A percentile compares a stretch with the other conserved stretches of the same genome.
These are phyloP conservation scores for Diarsia dahlii DNA, from an alignment of 2,888 invertebrate species.

Conservation along the genomic window DNA sequence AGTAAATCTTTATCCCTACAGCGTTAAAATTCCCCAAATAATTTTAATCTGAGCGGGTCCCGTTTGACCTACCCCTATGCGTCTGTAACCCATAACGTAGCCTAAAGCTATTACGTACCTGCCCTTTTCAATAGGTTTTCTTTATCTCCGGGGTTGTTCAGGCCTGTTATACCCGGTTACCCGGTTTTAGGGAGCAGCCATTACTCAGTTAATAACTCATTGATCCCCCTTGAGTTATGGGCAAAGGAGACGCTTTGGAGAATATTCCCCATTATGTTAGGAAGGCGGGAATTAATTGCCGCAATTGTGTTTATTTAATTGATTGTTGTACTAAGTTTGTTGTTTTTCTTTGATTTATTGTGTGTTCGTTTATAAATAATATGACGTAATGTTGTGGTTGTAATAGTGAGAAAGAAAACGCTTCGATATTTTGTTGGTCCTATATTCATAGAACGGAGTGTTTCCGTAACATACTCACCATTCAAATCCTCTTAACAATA, in stretches of 20 bases:
- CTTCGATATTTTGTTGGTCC: background rate
- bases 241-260: constrained; percentile 64
- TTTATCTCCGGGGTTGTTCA: constrained; percentile 65
- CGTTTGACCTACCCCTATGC: constrained; percentile 57
- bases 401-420: background rate
- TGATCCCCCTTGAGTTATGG: constrained; percentile 73
- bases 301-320: constrained; percentile 63
- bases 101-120: constrained; percentile 65
- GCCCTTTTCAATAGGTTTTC: constrained; percentile 70
- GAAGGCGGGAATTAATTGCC: constrained; percentile 61
- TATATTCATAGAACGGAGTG: background rate
- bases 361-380: background rate
- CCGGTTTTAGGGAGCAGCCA: constrained; percentile 65
- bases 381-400: background rate
- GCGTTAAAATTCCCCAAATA: constrained; percentile 55
- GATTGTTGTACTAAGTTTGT: constrained; percentile 57
- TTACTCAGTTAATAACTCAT: constrained; percentile 75
- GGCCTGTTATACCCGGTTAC: constrained; percentile 68
- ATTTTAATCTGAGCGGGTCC: constrained; percentile 60
- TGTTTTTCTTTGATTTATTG: constrained; percentile 53
- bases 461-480: background rate
- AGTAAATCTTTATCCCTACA: constrained; percentile 50
- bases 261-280: constrained; percentile 66
- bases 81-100: constrained; percentile 55
- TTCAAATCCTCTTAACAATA: background rate